Percentiles rank a stretch among this genome's conserved stretches.
Evolutionary conservation across 2,888 invertebrate species (phyloP).

Genomic region (Malacosoma neustria): DNA sequence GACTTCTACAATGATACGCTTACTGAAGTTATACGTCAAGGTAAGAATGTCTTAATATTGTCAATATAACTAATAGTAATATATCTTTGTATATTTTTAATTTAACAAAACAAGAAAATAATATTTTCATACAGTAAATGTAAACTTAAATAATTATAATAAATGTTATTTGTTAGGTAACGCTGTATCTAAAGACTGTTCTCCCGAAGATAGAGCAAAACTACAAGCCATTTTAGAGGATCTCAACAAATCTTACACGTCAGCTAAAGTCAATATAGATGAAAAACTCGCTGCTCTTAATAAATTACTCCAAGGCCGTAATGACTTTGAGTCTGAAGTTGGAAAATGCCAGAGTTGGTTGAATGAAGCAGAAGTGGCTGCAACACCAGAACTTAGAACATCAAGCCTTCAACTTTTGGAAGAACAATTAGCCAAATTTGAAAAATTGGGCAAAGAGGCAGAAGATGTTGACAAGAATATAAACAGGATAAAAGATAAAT

Average conservation of each 20-base stretch:
- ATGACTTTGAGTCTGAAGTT: constrained; percentile 86
- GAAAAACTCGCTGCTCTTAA: constrained; percentile 82
- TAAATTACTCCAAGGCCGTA: constrained; percentile 84
- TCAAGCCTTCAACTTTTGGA: constrained; percentile 88
- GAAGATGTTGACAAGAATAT: constrained; percentile 81
- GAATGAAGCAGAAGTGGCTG: constrained; percentile 91
- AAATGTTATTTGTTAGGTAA: constrained; percentile 27
- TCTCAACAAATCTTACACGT: constrained; percentile 81
- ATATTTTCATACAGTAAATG: too few relatives aligned
- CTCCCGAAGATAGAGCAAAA: constrained; percentile 79
- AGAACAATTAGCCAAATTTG: constrained; percentile 91
- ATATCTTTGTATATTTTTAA: neutral
- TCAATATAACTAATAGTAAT: neutral
- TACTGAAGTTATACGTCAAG: constrained; percentile 84
- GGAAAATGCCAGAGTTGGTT: constrained; percentile 91
- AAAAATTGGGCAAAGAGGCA: constrained; percentile 84
- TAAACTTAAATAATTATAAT: too few relatives aligned
- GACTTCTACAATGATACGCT: constrained; percentile 85
- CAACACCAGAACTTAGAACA: constrained; percentile 85
- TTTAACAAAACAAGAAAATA: too few relatives aligned
- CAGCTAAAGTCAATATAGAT: constrained; percentile 81
- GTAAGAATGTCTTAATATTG: constrained; percentile 22
- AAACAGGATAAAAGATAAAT: constrained; percentile 84
- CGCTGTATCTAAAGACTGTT: constrained; percentile 86
- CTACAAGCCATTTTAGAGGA: constrained; percentile 80